Evolutionary conservation across 1,140 invertebrate species (phyloP).

Genomic region (Bombus haemorrhoidalis): DNA sequence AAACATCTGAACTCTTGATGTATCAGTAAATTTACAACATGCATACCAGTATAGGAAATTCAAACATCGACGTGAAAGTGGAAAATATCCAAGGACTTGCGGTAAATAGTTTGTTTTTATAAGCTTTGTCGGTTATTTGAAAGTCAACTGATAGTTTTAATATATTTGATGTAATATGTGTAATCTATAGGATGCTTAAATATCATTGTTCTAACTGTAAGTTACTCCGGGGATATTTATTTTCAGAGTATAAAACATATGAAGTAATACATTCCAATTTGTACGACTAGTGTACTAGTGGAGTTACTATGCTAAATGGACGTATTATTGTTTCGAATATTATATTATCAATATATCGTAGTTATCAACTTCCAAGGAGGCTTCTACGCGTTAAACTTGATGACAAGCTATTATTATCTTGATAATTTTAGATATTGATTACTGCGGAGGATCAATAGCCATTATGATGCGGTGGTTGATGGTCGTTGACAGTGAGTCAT

Average conservation of each 20-base stretch:
- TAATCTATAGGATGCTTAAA: neutral
- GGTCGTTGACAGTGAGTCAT: conserved; percentile 54
- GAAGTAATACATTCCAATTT: no score
- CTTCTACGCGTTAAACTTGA: conserved; percentile 54
- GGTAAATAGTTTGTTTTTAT: neutral
- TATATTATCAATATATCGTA: conserved; percentile 31
- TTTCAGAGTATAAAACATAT: neutral
- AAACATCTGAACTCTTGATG: no score
- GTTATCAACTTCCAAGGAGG: conserved; percentile 27
- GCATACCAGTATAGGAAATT: neutral
- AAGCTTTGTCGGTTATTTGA: neutral
- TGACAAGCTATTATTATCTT: conserved; percentile 53
- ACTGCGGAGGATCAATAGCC: conserved; percentile 48
- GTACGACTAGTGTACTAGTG: no score
- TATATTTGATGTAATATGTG: no score
- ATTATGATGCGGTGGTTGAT: conserved; percentile 47
- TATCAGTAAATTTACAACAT: no score
- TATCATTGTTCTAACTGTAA: neutral
- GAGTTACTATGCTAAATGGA: neutral
- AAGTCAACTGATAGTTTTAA: neutral
- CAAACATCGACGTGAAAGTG: neutral
- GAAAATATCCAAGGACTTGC: neutral
- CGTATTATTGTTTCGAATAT: conserved; percentile 6
- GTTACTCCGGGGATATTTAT: neutral
- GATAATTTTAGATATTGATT: conserved; percentile 59